These are phyloP conservation scores for Diglossa cyanea DNA, from an alignment of 2,797 vertebrate species.

Conservation along the genomic window DNA sequence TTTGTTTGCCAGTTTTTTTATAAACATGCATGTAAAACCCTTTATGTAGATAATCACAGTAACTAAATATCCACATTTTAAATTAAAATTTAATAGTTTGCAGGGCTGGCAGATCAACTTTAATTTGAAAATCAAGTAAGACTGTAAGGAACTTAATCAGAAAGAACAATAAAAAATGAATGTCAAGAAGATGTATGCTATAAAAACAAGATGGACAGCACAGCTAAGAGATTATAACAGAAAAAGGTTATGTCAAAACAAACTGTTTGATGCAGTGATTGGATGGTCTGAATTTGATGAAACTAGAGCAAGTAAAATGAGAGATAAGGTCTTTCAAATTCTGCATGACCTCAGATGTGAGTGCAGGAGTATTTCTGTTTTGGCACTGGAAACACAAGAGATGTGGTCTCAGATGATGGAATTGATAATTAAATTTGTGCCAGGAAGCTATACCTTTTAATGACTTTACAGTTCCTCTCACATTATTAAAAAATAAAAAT, in stretches of 20 bases:
- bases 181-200: background rate
- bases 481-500: background rate
- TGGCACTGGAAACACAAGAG: background rate
- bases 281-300: background rate
- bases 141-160: background rate
- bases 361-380: background rate
- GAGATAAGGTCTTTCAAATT: background rate
- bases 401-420: background rate
- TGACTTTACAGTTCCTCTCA: background rate
- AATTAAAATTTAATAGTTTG: background rate
- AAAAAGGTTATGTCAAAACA: background rate
- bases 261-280: background rate
- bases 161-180: background rate
- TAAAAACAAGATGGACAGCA: background rate
- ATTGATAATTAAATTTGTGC: background rate
- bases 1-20: background rate
- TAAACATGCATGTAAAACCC: background rate
- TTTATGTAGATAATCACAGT: background rate
- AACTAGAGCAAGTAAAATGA: background rate
- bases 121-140: background rate
- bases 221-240: background rate
- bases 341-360: background rate
- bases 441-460: constrained; percentile 20
- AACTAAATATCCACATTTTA: background rate
- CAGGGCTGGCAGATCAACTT: background rate